phyloP scores from a whole-genome alignment of 2,797 vertebrate species.

The Clarias fuscus region DNA sequence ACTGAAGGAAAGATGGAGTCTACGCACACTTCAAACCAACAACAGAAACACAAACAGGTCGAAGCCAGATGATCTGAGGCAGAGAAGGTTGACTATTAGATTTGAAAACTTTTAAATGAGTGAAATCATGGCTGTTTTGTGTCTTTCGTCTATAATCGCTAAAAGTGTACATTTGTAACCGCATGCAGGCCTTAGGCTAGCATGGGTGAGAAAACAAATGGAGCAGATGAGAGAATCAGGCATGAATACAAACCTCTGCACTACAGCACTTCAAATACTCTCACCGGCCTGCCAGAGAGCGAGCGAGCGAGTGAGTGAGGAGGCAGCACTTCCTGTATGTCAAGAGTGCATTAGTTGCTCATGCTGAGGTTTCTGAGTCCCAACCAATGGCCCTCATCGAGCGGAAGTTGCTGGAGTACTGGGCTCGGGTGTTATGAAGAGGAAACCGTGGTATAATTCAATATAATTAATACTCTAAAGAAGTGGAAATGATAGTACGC shows the following conservation, averaged over 20 bases:
- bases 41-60: background rate
- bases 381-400: slow-evolving; percentile 41
- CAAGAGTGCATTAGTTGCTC: slow-evolving; percentile 55
- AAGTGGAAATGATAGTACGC: background rate
- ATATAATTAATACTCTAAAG: background rate
- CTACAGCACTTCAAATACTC: slow-evolving; percentile 45
- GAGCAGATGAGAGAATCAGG: background rate
- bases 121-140: background rate
- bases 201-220: background rate
- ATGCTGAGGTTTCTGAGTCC: slow-evolving; percentile 35
- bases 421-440: background rate
- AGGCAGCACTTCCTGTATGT: slow-evolving; percentile 55
- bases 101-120: background rate
- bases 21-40: background rate
- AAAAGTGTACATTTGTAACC: background rate
- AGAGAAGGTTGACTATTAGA: background rate
- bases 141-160: background rate
- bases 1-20: background rate
- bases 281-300: slow-evolving; percentile 42
- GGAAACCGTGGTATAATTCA: background rate
- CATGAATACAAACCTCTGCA: slow-evolving; percentile 9
- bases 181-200: background rate
- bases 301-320: slow-evolving; percentile 51
- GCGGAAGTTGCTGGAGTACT: slow-evolving; percentile 42
- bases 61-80: background rate